These are phyloP conservation scores for Amphimedon queenslandica DNA, from an alignment of 37 sponge, comb jelly and placozoan genomes.

Conservation along the genomic window DNA sequence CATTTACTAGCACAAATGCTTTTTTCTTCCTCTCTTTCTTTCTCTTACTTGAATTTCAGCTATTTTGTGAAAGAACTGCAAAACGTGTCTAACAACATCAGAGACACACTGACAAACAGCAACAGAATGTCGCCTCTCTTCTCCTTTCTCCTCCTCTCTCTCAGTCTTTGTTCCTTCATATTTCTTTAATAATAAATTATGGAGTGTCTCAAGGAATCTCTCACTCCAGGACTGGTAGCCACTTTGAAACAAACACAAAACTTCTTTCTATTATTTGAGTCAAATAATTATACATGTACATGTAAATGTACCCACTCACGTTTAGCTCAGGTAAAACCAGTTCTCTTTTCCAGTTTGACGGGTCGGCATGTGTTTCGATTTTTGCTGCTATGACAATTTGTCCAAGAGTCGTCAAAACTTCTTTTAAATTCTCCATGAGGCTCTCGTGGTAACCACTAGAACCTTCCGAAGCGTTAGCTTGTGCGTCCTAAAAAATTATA, in stretches of 20 bases:
- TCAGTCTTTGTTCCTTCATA: neutral
- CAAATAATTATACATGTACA: too few relatives aligned
- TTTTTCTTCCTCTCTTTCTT: too few relatives aligned
- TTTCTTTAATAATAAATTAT: neutral
- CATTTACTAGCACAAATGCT: too few relatives aligned
- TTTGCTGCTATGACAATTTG: constrained; percentile 7
- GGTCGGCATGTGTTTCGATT: neutral
- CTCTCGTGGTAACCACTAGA: neutral
- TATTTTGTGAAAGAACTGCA: neutral
- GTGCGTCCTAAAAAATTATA: too few relatives aligned
- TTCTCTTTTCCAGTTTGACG: too few relatives aligned
- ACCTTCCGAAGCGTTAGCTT: too few relatives aligned
- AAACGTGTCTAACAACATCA: neutral
- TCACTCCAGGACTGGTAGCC: neutral
- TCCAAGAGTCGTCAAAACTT: neutral
- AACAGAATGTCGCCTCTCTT: neutral
- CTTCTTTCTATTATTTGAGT: too few relatives aligned
- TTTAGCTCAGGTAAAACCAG: too few relatives aligned
- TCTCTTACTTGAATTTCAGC: neutral
- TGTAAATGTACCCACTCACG: too few relatives aligned
- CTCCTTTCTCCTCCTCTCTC: neutral
- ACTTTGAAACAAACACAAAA: too few relatives aligned
- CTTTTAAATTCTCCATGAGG: constrained; percentile 15
- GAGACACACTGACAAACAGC: too few relatives aligned
- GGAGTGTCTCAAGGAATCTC: neutral